phyloP scores from a whole-genome alignment of 2,888 invertebrate genomes.

The Lasioglossum vierecki region DNA sequence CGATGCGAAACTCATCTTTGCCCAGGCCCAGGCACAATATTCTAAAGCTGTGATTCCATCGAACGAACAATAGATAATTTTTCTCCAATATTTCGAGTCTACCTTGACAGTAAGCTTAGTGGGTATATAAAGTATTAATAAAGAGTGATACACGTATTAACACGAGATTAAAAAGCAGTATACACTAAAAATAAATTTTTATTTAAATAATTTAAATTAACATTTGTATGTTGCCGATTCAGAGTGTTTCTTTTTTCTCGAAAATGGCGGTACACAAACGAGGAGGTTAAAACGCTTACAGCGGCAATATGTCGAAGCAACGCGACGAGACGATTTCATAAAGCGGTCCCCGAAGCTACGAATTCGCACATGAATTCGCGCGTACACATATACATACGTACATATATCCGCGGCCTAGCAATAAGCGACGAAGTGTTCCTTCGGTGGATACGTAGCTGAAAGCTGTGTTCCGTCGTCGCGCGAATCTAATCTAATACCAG shows the following conservation, averaged over 20 bases:
- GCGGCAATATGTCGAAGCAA: not conserved
- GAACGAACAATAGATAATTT: not conserved
- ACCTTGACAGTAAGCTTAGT: no score
- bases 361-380: not conserved
- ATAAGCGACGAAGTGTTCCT: not conserved
- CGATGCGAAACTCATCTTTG: not conserved
- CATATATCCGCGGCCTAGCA: not conserved
- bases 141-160: no score
- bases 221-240: no score
- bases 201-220: no score
- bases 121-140: no score
- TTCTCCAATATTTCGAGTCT: not conserved
- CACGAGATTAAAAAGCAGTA: no score
- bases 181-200: no score
- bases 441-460: conserved; percentile 3
- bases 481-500: conserved; percentile 68
- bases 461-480: conserved; percentile 52
- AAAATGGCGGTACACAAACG: no score
- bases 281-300: not conserved
- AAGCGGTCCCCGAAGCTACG: not conserved
- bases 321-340: not conserved
- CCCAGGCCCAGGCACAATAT: not conserved
- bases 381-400: not conserved
- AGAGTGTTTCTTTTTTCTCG: no score
- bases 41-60: not conserved